phyloP scores from a whole-genome alignment of 2,113 vertebrate species.

The Hyaena hyaena region DNA sequence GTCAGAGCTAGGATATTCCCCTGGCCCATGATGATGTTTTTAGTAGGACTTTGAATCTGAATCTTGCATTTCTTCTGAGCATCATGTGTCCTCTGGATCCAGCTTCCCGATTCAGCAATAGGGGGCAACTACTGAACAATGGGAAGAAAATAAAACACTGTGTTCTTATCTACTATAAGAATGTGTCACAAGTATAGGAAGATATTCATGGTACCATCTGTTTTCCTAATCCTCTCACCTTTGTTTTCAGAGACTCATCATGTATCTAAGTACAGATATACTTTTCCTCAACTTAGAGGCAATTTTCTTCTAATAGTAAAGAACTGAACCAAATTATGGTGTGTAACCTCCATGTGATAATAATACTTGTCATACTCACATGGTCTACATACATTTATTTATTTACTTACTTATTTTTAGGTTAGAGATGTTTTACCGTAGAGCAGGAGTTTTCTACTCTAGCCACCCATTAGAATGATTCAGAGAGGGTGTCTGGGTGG shows the following conservation, averaged over 20 bases:
- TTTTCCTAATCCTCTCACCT: not conserved
- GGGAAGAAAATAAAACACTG: not conserved
- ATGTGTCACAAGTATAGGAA: not conserved
- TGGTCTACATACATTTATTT: not conserved
- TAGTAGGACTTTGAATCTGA: not conserved
- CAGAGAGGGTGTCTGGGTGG: too few relatives aligned
- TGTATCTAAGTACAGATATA: not conserved
- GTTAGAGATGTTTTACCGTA: not conserved
- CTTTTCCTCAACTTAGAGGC: not conserved
- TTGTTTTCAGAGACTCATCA: not conserved
- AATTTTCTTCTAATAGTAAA: not conserved
- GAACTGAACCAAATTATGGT: not conserved
- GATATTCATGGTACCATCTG: not conserved
- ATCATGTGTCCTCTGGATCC: not conserved
- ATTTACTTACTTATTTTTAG: not conserved
- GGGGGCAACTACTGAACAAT: not conserved
- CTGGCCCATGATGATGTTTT: not conserved
- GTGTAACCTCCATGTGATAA: not conserved
- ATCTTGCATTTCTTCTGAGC: not conserved
- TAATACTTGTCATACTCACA: not conserved
- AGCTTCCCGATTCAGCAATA: too few relatives aligned
- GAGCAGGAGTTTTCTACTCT: not conserved
- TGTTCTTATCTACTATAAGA: not conserved
- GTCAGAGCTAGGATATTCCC: not conserved
- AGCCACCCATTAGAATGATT: not conserved